Evolutionary conservation across 1,140 invertebrate genomes (phyloP), one percentile per base, ranked within the genome.

Genomic region (Bombus fervidus): DNA sequence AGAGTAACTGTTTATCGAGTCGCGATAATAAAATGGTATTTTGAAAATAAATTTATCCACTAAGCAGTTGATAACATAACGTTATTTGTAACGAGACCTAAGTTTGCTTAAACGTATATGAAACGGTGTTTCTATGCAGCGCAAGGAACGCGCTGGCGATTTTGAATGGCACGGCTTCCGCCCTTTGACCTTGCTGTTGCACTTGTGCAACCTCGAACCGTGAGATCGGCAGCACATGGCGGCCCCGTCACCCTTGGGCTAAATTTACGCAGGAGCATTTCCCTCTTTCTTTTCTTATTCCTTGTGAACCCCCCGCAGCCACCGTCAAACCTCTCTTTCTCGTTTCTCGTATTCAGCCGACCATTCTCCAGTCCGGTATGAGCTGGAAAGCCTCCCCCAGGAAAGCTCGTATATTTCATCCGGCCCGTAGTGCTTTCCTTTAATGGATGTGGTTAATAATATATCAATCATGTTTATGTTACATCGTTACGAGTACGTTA

Each of bases 401-500:
- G 66, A 86, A 85, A 85, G 80, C 81, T 80, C 81, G 87, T 89
- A 93, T 94, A 93, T 93, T 93, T 93, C 91, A 93, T 92, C 89
- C 87, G 66, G 71, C 76, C 6, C 84, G 74, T 87, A 80, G 86
- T 78, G 90, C 92, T 93, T 90, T 92, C 92, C 92, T 94, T 93
- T 93, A 93, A 94, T 93, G 91, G 90, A 91, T 85, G 89, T n/a
- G 87, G 91, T 94, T 93, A 94, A 93, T 94, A 94, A 94, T 93
- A 93, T 92, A 94, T 94, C 92, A 94, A 94, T 94, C 93, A 90
- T 90, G 89, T 92, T 94, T 93, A 94, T 91, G 84, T 86, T 86
- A 74, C 77, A 72, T 80, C 83, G 79, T 69, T 83, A 86, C 80
- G 79, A 68, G 71, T 75, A 74, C 53, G 53, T 83, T 78, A 74